These are phyloP conservation scores for Tenebrio molitor DNA, from an alignment of 1,140 invertebrate species.

Conservation along the genomic window DNA sequence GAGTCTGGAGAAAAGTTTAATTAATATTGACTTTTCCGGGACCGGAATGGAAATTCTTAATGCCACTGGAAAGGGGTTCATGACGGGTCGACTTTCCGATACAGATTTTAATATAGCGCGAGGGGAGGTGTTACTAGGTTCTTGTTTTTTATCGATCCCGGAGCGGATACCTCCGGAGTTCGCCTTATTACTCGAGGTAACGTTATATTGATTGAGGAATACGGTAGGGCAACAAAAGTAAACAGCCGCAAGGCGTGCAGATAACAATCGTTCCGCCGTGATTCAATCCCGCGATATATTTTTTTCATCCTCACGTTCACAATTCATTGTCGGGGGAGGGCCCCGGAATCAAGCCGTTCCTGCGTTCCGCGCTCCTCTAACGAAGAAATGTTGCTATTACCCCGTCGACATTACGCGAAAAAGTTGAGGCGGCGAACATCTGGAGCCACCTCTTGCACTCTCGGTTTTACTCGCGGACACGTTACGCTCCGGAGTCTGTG, in stretches of 20 bases:
- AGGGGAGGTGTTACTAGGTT: not conserved
- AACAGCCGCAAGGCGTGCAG: conserved; percentile 31
- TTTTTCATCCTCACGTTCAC: conserved; percentile 42
- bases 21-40: conserved; percentile 34
- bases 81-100: not conserved
- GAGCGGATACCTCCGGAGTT: not conserved
- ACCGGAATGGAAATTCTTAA: conserved; percentile 21
- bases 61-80: conserved; percentile 5
- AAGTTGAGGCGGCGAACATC: conserved; percentile 18
- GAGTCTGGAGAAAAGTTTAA: conserved; percentile 37
- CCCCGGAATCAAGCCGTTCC: conserved; percentile 12
- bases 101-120: conserved; percentile 10
- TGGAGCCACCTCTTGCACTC: conserved; percentile 31
- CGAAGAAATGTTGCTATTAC: conserved; percentile 16
- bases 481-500: conserved; percentile 46
- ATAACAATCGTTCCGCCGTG: conserved; percentile 33
- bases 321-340: conserved; percentile 40
- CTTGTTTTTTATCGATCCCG: conserved; percentile 1
- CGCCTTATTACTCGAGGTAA: conserved; percentile 22
- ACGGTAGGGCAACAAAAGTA: conserved; percentile 12
- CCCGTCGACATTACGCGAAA: conserved; percentile 24
- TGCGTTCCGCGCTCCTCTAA: conserved; percentile 14
- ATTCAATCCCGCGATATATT: conserved; percentile 38
- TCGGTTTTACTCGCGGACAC: conserved; percentile 48
- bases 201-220: conserved; percentile 13